Evolutionary conservation across 1,140 invertebrate species (phyloP).

Genomic region (Stratiolaelaps scimitus): DNA sequence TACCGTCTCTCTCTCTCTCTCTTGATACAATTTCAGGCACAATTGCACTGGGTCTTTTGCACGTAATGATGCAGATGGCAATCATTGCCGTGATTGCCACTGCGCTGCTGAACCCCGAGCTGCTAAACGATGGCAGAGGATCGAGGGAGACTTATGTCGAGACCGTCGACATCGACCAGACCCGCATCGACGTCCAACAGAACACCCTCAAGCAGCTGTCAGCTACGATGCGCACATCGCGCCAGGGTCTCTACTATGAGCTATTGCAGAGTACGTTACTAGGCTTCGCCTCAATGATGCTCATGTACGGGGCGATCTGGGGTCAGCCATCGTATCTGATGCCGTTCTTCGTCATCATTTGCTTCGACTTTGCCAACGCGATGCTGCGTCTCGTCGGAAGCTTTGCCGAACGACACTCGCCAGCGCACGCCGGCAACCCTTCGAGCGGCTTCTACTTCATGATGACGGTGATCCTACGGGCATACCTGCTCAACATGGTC

Average conservation of each 20-base stretch:
- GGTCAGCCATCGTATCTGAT: constrained; percentile 12
- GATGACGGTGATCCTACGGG: constrained; percentile 18
- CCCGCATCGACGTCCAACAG: constrained; percentile 3
- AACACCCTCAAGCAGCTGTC: background rate
- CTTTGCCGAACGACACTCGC: constrained; percentile 11
- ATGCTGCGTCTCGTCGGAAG: constrained; percentile 21
- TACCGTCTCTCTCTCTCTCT: too few relatives aligned
- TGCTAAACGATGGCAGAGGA: background rate
- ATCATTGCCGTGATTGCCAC: background rate
- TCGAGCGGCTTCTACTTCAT: constrained; percentile 11
- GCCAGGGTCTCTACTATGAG: background rate
- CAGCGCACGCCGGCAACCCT: background rate
- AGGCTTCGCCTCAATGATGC: constrained; percentile 7
- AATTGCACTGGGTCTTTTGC: background rate
- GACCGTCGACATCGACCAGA: constrained; percentile 8
- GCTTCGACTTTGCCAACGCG: constrained; percentile 15
- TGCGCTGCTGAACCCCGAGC: background rate
- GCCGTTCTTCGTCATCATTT: background rate
- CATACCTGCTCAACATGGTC: constrained; percentile 25
- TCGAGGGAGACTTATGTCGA: background rate
- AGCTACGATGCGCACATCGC: background rate
- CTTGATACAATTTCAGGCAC: constrained; percentile 7
- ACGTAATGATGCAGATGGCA: constrained; percentile 26
- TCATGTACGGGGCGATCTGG: constrained; percentile 16
- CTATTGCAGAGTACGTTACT: background rate